phyloP scores from a whole-genome alignment of 92 coral and sea anemone genomes.

The Siderastrea radians region DNA sequence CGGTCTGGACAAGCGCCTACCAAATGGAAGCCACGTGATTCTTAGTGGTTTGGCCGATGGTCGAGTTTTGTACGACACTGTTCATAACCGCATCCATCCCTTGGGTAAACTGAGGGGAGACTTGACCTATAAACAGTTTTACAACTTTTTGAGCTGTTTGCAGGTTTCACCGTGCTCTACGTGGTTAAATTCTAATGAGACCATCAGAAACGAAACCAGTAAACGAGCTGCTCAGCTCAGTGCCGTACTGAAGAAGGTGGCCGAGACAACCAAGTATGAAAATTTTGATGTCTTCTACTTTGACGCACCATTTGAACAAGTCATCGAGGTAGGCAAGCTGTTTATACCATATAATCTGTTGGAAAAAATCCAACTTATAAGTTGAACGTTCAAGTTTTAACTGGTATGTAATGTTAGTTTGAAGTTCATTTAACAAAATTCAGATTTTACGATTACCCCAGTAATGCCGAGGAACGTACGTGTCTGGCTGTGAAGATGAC shows the following conservation, averaged over 20 bases:
- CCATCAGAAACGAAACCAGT: constrained; percentile 82
- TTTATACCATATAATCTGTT: background rate
- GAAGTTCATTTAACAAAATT: too few species aligned
- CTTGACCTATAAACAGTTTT: constrained; percentile 86
- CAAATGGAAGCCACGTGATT: constrained; percentile 90
- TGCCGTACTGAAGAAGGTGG: constrained; percentile 82
- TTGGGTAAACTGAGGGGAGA: constrained; percentile 90
- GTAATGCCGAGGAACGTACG: too few species aligned
- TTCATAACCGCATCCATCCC: constrained; percentile 95
- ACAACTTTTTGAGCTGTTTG: constrained; percentile 94
- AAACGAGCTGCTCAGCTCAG: constrained; percentile 82
- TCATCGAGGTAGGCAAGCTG: constrained; percentile 63
- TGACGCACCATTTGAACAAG: constrained; percentile 72
- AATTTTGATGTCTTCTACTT: constrained; percentile 88
- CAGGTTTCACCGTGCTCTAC: constrained; percentile 95
- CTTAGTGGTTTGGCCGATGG: constrained; percentile 90
- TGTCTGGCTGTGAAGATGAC: too few species aligned
- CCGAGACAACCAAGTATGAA: constrained; percentile 64
- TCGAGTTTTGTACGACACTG: constrained; percentile 79
- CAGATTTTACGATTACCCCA: too few species aligned
- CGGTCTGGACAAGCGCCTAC: constrained; percentile 76
- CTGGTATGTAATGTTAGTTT: too few species aligned
- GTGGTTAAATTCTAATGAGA: constrained; percentile 91
- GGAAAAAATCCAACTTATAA: too few species aligned
- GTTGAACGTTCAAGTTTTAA: too few species aligned